Base-by-base conservation (phyloP, 1,140 invertebrate species). In the Trachelipus rathkii region DNA sequence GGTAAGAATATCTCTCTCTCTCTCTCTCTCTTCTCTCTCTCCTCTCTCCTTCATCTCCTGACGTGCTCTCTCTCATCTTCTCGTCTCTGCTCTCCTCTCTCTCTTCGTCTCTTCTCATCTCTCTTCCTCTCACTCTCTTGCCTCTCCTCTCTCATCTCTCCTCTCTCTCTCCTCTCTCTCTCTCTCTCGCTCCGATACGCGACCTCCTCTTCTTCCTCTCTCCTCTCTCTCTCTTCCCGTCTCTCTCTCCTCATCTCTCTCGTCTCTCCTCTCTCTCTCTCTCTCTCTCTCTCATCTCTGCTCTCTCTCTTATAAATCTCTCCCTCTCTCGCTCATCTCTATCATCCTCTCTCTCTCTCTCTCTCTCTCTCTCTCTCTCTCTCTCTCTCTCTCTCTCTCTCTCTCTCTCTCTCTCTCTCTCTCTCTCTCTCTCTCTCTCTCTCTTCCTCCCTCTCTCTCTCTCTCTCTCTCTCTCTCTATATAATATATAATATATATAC, bases 1-100 rank as follows among this genome's bases (percentile, higher is more conserved):
- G 81, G 80, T 82, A 0, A 44, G 15, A n/a, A 23, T 1, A 71
- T n/a, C 15, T 66, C 60, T 23, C 60, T n/a, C 60, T 23, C 60
- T 66, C 60, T 66, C 60, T 23, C 21, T 66, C 60, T n/a, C 44
- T 21, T 71, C 45, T 7, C 33, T 33, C 33, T 43, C 45, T 73
- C 46, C 33, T 73, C 46, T 44, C 69, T 10, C 60, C 67, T 11
- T 68, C 44, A n/a, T 21, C 70, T 60, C 45, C 73, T 23, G 2
- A 44, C 33, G 60, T 71, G 15, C 76, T 50, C 44, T 23, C 73
- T 24, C 68, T 68, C 21, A 67, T 53, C 0, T 45, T 67, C 19
- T 73, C 76, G n/a, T 19, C 43, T 50, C 21, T 53, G 43, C 72
- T 72, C 21, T 44, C 45, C 19, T 6, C 43, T 66, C 15, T 33